A percentile compares a stretch with the other conserved stretches of the same genome.
These are phyloP conservation scores for Ammospiza nelsoni DNA, from an alignment of 2,113 vertebrate genomes.

Conservation along the genomic window DNA sequence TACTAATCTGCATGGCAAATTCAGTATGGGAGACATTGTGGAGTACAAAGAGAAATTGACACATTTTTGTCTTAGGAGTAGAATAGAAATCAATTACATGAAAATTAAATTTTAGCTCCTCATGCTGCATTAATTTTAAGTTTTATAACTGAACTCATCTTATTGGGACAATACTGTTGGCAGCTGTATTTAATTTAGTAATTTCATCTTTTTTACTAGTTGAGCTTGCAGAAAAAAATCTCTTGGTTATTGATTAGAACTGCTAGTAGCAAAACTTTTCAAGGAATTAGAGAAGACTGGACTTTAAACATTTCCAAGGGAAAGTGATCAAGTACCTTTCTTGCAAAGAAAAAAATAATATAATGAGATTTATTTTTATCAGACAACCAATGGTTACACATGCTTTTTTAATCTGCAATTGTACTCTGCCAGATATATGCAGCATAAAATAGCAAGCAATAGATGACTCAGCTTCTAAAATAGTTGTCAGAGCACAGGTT, in stretches of 20 bases:
- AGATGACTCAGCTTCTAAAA: constrained; percentile 24
- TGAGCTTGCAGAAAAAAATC: neutral
- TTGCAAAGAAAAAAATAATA: neutral
- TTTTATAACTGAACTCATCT: neutral
- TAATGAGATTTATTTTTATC: neutral
- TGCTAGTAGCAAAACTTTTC: constrained; percentile 9
- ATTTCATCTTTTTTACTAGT: constrained; percentile 5
- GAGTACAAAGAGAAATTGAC: neutral
- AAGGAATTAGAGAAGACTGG: neutral
- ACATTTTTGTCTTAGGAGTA: neutral
- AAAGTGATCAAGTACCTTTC: neutral
- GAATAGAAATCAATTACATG: neutral
- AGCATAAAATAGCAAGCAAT: neutral
- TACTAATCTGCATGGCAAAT: neutral
- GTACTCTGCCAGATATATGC: neutral
- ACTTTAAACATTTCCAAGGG: neutral
- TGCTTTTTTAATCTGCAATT: constrained; percentile 24
- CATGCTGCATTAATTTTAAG: neutral
- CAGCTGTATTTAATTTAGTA: neutral
- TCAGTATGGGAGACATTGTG: neutral
- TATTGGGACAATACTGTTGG: neutral
- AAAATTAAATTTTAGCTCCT: neutral
- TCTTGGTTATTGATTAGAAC: neutral
- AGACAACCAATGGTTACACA: neutral
- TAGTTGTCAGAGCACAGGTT: neutral